Base-by-base conservation (phyloP, 2,888 invertebrate species). In the Troides helena region DNA sequence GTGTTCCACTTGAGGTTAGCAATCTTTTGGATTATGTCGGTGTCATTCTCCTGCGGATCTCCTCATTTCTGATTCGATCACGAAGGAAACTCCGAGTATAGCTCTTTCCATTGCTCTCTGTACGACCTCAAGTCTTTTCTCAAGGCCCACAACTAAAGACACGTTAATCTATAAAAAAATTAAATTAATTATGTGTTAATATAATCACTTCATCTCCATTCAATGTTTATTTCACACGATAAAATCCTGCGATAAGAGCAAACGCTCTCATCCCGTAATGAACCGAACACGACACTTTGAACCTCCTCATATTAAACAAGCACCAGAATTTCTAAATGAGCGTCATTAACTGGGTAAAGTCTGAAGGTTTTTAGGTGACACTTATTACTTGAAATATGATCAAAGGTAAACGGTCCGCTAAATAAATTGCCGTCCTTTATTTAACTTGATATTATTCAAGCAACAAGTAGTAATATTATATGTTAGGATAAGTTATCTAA, bases 191-290 rank as follows among this genome's bases (percentile, higher is more conserved):
- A 30, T 21, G 58, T 8, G 1, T 58, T 46, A 39, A 18, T 57
- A 46, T 23, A 59, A 59, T 43, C 57, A 65, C 65, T 56, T 65
- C 30, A 65, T 58, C 59, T 65, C 21, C 56, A 60, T 21, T 57
- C 18, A 57, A 18, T 53, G 57, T 62, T 62, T 57, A 25, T 59
- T 64, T 62, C 39, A 67, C 53, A 56, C 39, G 56, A 61, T 61
- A 67, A 30, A 50, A 39, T 10, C 53, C 53, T 30, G 53, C 25
- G 25, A 64, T 70, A 67, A 65, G 71, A 65, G 65, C 57, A 53
- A 69, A 68, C 65, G 67, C 68, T 53, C 60, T 67, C 63, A 30
- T 30, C 68, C 59, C 63, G 50, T 68, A 68, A 67, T 57, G 56
- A 62, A 67, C 8, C 57, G 43, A 68, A 68, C 50, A 56, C 43